Evolutionary conservation across 2,888 invertebrate species (phyloP), one percentile per base, ranked within the genome.

Genomic region (Listrodromus nycthemerus): DNA sequence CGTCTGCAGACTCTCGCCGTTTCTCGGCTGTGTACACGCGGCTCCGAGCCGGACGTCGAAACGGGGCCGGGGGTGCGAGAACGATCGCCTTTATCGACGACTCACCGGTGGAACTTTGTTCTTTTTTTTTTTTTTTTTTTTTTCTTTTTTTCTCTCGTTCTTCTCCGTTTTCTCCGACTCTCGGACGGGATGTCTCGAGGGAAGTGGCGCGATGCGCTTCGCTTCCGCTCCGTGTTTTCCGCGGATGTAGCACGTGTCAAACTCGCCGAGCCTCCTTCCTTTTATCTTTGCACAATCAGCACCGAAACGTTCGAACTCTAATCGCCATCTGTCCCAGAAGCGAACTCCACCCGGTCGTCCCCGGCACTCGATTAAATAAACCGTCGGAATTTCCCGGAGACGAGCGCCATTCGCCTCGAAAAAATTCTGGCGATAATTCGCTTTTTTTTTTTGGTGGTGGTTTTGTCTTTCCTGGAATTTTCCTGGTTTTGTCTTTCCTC

Each of bases 281-380:
- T 90, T 92, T 91, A 91, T 91, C 91, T 90, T 88, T 89, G 89
- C 89, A 84, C 91, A 92, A 92, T 92, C 91, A 91, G 89, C 91
- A 91, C 74, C 88, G 88, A 89, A 89, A 88, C 87, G 82, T 88
- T 84, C 87, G 83, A 85, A 84, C 87, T 88, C 87, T 61, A 81
- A 84, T 81, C 78, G 81, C 70, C 52, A 76, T 67, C 70, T 84
- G 21, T 48, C 48, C n/a, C n/a, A n/a, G n/a, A n/a, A n/a, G n/a
- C n/a, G n/a, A 30, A 48, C 16, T 19, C 24, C 33, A 65, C 55
- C 33, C 21, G 10, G 21, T 24, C 30, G 10, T 66, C 71, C 27
- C 61, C n/a, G n/a, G 71, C 52, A 48, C 27, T 30, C 58, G 37
- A 48, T 45, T 30, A 55, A 73, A 80, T 61, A 61, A 76, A 27